These are phyloP conservation scores for Chitala chitala DNA, from an alignment of 2,113 vertebrate genomes.

Conservation along the genomic window DNA sequence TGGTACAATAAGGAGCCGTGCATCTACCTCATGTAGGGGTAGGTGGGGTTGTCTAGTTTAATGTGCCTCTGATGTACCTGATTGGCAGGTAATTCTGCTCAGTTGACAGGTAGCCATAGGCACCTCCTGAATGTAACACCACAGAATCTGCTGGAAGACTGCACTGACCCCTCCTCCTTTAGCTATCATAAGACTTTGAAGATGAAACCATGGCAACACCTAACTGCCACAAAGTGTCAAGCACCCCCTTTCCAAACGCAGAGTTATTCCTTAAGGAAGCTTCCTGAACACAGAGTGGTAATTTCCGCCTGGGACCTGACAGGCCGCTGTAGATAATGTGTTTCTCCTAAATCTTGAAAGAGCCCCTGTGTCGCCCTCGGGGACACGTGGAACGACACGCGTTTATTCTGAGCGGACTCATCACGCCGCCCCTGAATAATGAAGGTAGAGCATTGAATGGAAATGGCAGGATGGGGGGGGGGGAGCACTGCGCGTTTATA, in stretches of 20 bases:
- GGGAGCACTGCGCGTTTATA: conserved; percentile 30
- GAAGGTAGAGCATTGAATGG: not conserved
- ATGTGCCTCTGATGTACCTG: not conserved
- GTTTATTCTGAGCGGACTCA: not conserved
- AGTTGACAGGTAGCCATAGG: not conserved
- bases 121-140: not conserved
- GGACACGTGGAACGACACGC: no score
- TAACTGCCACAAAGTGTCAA: conserved; percentile 25
- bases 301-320: not conserved
- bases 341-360: not conserved
- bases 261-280: not conserved
- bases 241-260: not conserved
- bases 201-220: conserved; percentile 53
- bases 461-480: not conserved
- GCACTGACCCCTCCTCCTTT: conserved; percentile 25
- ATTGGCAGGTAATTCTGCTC: not conserved
- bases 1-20: no score
- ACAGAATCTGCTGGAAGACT: conserved; percentile 2
- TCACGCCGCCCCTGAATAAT: not conserved
- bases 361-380: not conserved
- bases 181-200: conserved; percentile 32
- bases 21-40: not conserved
- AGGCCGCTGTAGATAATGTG: not conserved
- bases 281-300: conserved; percentile 23
- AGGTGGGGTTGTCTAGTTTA: not conserved